A percentile compares a stretch with the other conserved stretches of the same genome.
Conservation (phyloP, 2,888 invertebrate species). For the Apamea anceps region DNA sequence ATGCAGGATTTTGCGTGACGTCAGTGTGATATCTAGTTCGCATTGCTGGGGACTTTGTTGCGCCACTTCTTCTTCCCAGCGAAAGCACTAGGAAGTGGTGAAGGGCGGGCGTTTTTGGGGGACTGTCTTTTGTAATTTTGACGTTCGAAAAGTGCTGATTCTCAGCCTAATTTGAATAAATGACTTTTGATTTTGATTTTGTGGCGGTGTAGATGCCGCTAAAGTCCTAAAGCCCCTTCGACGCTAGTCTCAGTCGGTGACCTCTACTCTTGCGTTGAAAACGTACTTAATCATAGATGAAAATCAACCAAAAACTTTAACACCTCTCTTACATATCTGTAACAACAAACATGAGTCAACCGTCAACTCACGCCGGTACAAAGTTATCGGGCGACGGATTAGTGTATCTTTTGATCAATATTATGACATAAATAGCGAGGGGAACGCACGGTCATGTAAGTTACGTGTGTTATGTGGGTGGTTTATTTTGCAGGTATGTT, state of each 20-base stretch:
- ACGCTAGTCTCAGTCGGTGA: too few relatives aligned
- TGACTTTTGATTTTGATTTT: too few relatives aligned
- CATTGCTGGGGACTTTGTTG: too few relatives aligned
- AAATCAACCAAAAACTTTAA: conserved; percentile 26
- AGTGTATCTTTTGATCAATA: conserved; percentile 58
- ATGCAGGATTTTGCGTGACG: too few relatives aligned
- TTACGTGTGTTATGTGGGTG: not conserved
- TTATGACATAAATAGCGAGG: conserved; percentile 42
- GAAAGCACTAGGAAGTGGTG: too few relatives aligned
- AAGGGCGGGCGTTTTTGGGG: too few relatives aligned
- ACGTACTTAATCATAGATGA: not conserved
- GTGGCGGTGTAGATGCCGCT: too few relatives aligned
- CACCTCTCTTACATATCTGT: conserved; percentile 16
- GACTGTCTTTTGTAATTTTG: too few relatives aligned
- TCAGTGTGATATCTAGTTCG: too few relatives aligned
- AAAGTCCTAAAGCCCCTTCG: not conserved
- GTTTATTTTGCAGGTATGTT: conserved; percentile 16
- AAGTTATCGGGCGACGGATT: conserved; percentile 51
- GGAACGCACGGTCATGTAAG: conserved; percentile 7
- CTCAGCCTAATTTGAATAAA: too few relatives aligned
- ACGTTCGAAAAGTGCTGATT: too few relatives aligned
- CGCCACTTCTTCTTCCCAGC: too few relatives aligned
- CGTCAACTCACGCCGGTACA: conserved; percentile 29
- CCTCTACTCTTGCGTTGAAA: not conserved
- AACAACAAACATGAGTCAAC: conserved; percentile 24